Evolutionary conservation across 1,140 invertebrate species (phyloP).

Genomic region (Zaprionus africanus): DNA sequence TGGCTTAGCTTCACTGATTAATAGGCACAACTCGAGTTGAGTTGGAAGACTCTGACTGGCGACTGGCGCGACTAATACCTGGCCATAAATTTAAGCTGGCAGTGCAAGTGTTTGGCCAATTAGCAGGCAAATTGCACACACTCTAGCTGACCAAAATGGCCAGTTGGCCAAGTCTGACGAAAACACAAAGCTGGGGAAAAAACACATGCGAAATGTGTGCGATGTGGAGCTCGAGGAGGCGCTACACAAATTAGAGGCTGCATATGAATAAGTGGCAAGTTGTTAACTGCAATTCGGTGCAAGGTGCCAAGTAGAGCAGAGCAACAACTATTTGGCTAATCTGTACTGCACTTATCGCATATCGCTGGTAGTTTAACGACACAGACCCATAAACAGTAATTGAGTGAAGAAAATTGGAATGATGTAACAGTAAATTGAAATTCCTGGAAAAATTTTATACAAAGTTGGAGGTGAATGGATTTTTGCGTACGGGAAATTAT

Average conservation of each 20-base stretch:
- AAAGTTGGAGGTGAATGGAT: neutral
- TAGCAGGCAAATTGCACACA: slow-evolving; percentile 67
- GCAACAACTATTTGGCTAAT: neutral
- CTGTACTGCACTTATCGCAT: neutral
- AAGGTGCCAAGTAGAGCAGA: slow-evolving; percentile 56
- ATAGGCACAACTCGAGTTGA: slow-evolving; percentile 60
- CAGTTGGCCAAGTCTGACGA: slow-evolving; percentile 38
- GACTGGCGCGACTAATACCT: slow-evolving; percentile 58
- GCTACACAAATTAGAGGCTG: slow-evolving; percentile 65
- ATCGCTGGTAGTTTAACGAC: neutral
- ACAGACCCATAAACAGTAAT: neutral
- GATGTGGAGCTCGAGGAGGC: slow-evolving; percentile 18
- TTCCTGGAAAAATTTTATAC: neutral
- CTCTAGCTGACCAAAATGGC: slow-evolving; percentile 12
- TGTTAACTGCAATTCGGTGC: slow-evolving; percentile 50
- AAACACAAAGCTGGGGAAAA: slow-evolving; percentile 25
- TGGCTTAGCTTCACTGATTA: slow-evolving; percentile 54
- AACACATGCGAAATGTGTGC: slow-evolving; percentile 16
- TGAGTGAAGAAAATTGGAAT: neutral
- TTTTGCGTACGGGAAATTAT: neutral
- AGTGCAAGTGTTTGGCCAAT: slow-evolving; percentile 76
- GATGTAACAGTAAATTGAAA: neutral
- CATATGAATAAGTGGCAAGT: slow-evolving; percentile 39
- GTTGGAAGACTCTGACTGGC: slow-evolving; percentile 12
- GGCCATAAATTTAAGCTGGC: slow-evolving; percentile 67